Percentiles rank a stretch among this genome's conserved stretches.
phyloP scores from a whole-genome alignment of 2,888 invertebrate genomes.

The Mesoligia furuncula region DNA sequence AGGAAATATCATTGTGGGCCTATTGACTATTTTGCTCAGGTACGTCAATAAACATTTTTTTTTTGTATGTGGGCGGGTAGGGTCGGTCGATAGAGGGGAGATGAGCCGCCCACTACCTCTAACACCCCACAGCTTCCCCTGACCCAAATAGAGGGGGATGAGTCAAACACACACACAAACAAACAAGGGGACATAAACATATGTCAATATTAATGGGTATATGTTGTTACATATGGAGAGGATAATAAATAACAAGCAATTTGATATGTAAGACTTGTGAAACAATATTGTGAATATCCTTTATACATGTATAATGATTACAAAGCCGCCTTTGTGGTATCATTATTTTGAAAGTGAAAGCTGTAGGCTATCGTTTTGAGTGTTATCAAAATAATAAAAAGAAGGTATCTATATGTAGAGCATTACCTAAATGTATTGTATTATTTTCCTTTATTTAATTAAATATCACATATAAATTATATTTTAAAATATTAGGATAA shows the following conservation, averaged over 20 bases:
- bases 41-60: conserved; percentile 67
- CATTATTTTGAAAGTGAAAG: conserved; percentile 12
- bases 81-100: conserved; percentile 82
- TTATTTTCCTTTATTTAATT: no score
- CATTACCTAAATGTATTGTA: not conserved
- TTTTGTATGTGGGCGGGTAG: conserved; percentile 73
- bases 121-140: conserved; percentile 81
- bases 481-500: no score
- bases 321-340: conserved; percentile 11
- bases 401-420: not conserved
- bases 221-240: conserved; percentile 36
- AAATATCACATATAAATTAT: no score
- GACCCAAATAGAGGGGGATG: conserved; percentile 83
- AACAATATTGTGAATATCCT: conserved; percentile 28
- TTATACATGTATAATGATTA: conserved; percentile 1
- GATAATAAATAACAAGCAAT: conserved; percentile 48
- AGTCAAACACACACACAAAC: conserved; percentile 71
- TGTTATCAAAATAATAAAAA: no score
- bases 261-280: conserved; percentile 21
- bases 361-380: no score
- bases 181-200: conserved; percentile 53
- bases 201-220: conserved; percentile 46
- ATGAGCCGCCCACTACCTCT: conserved; percentile 76
- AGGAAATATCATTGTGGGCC: conserved; percentile 17
- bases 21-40: conserved; percentile 46